Base-by-base conservation (phyloP, 2,797 vertebrate species). In the Apogon hyalosoma region DNA sequence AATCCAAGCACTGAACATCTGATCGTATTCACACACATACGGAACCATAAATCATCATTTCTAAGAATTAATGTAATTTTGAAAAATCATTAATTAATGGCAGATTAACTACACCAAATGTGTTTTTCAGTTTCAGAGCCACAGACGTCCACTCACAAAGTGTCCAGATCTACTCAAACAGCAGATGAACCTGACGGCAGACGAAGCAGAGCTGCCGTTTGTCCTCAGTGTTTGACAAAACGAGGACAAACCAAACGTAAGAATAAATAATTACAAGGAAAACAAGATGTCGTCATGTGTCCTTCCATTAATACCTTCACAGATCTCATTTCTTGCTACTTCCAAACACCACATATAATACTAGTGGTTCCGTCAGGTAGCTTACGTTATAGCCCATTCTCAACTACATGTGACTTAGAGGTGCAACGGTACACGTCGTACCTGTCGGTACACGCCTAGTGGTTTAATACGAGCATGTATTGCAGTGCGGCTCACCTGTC, bases 91-190 rank as follows among this genome's bases (percentile, higher is more conserved):
- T 11, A 41, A 11, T 5, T 41, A 12, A 10, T 41, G 40, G 5
- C 15, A 16, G 40, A 8, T 53, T 38, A n/a, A n/a, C n/a, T n/a
- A 3, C 1, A n/a, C 52, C 4, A 42, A 0, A 16, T 53, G 0
- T 49, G 11, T 88, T 80, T 63, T 28, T 46, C 60, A 0, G 83
- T 84, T 45, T 87, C 84, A 0, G 88, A 92, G 16, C 53, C 46
- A 0, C 14, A 46, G 0, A 54, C 49, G 6, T 75, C 68, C 24
- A 33, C 74, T 51, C 54, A n/a, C 15, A 24, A 8, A 47, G 75
- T 83, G 36, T 82, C 80, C 77, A 91, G 84, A 56, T 70, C n/a
- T 31, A 84, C 63, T 19, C 82, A 62, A 18, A 7, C 59, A 40
- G 52, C 59, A 55, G 77, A 72, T 33, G 79, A 84, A 49, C 40